These are phyloP conservation scores for Heteromormyrus szaboi DNA, from an alignment of 2,797 vertebrate genomes.

Conservation along the genomic window DNA sequence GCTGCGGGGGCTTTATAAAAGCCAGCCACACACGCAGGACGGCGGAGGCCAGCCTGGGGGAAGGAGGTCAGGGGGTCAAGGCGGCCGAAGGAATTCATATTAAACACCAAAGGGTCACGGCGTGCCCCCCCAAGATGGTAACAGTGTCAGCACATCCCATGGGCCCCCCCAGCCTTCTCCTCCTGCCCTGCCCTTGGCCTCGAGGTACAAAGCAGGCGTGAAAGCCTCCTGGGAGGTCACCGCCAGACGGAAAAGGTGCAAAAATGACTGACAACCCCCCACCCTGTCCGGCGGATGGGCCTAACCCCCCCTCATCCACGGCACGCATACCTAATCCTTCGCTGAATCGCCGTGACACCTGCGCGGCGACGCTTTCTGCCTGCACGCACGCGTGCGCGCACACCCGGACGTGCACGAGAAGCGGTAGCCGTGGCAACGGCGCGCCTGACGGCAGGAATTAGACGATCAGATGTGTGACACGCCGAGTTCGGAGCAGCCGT, in stretches of 20 bases:
- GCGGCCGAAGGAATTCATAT: neutral
- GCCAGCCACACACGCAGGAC: neutral
- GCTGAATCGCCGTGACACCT: constrained; percentile 39
- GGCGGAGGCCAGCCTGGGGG: neutral
- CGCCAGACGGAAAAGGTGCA: neutral
- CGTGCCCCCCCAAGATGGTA: neutral
- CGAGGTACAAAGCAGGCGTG: constrained; percentile 32
- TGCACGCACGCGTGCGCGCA: neutral
- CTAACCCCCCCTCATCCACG: constrained; percentile 7
- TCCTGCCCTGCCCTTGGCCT: constrained; percentile 43
- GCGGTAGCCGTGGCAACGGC: constrained; percentile 32
- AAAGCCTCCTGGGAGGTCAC: constrained; percentile 12
- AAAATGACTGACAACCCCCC: constrained; percentile 29
- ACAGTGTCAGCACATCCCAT: neutral
- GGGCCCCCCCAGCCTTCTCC: neutral
- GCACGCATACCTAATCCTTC: constrained; percentile 29
- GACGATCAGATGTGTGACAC: constrained; percentile 29
- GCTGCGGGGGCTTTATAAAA: neutral
- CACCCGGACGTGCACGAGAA: neutral
- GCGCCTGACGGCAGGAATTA: constrained; percentile 34
- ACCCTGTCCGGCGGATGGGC: neutral
- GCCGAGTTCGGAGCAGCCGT: constrained; percentile 20
- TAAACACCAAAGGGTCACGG: neutral
- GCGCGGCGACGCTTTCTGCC: constrained; percentile 18
- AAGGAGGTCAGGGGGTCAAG: neutral